A percentile compares a stretch with the other conserved stretches of the same genome.
Conservation (phyloP, 2,888 invertebrate species). For the Pseudolycoriella hygida region DNA sequence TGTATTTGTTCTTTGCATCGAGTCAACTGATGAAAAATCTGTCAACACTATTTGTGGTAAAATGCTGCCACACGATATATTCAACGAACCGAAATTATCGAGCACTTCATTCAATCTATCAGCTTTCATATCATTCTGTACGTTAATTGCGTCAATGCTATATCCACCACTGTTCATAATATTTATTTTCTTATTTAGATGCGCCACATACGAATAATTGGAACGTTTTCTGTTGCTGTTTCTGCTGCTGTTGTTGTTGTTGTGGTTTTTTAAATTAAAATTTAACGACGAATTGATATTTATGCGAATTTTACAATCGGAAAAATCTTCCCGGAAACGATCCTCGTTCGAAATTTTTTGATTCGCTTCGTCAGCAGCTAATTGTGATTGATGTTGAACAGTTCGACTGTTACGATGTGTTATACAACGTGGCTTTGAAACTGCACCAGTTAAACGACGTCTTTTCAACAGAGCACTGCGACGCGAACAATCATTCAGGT, state of each 20-base stretch:
- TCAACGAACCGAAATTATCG: slow-evolving; percentile 3
- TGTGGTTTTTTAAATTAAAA: not conserved
- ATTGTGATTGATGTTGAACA: no score
- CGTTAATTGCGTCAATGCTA: slow-evolving; percentile 4
- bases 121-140: not conserved
- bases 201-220: not conserved
- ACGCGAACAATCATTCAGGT: slow-evolving; percentile 11
- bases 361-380: not conserved
- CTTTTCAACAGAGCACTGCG: not conserved
- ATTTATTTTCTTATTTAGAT: not conserved
- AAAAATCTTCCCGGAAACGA: not conserved
- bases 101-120: slow-evolving; percentile 3
- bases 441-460: not conserved
- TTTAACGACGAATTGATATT: not conserved
- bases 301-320: slow-evolving; percentile 1
- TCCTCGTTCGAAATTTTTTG: not conserved
- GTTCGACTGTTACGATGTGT: not conserved
- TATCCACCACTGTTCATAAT: slow-evolving; percentile 1
- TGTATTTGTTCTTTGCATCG: slow-evolving; percentile 1
- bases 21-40: slow-evolving; percentile 16
- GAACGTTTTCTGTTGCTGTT: not conserved
- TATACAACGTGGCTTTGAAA: not conserved
- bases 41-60: slow-evolving; percentile 25
- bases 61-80: not conserved
- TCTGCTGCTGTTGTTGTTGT: not conserved